These are phyloP conservation scores for Geotrypetes seraphini DNA, from an alignment of 2,797 vertebrate genomes.

Conservation along the genomic window DNA sequence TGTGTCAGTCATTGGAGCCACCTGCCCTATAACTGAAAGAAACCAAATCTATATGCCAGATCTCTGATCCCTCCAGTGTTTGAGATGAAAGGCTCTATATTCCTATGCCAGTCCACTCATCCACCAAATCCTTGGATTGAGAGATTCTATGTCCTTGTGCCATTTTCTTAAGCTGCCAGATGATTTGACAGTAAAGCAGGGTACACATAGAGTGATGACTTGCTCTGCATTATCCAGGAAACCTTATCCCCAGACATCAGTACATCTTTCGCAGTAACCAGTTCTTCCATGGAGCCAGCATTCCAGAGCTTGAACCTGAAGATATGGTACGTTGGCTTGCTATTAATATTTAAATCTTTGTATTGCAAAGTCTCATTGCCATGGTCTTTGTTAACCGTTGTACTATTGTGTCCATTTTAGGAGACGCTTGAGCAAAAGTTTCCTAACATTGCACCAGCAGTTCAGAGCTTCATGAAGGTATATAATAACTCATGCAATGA, in stretches of 20 bases:
- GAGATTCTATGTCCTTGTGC: no score
- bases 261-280: slow-evolving; percentile 76
- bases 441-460: slow-evolving; percentile 39
- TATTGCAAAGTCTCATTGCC: not conserved
- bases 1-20: no score
- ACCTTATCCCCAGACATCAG: slow-evolving; percentile 77
- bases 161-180: no score
- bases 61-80: no score
- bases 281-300: slow-evolving; percentile 77
- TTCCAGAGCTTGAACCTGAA: slow-evolving; percentile 72
- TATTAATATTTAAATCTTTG: no score
- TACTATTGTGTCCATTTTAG: slow-evolving; percentile 31
- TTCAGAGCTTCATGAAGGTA: slow-evolving; percentile 76
- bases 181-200: no score
- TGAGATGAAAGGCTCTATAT: no score
- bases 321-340: slow-evolving; percentile 33
- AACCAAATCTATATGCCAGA: no score
- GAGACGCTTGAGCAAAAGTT: slow-evolving; percentile 78
- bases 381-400: not conserved
- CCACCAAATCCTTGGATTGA: no score
- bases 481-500: not conserved
- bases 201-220: not conserved
- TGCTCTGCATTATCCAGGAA: slow-evolving; percentile 48
- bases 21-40: no score
- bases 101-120: no score